Evolutionary conservation across 2,888 invertebrate species (phyloP).

Genomic region (Tyria jacobaeae): DNA sequence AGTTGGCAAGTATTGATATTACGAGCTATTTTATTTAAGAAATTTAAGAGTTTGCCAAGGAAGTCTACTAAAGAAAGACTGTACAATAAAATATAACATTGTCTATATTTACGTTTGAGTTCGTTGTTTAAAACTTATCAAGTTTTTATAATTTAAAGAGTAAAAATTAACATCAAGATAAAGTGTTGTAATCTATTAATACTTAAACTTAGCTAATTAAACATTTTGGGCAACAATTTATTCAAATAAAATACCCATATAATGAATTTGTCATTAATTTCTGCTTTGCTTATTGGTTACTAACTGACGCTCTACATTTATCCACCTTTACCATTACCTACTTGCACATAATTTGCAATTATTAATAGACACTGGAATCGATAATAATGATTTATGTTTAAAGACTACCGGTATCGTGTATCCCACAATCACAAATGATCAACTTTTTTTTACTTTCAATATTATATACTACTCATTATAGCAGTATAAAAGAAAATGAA

Average conservation of each 20-base stretch:
- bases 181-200: too few relatives aligned
- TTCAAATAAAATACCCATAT: too few relatives aligned
- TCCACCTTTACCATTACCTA: too few relatives aligned
- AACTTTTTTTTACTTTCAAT: neutral
- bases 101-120: neutral
- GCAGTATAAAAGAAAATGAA: neutral
- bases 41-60: conserved; percentile 17
- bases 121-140: neutral
- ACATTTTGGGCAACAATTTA: too few relatives aligned
- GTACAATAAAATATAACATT: conserved; percentile 9
- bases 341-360: too few relatives aligned
- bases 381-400: neutral
- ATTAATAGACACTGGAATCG: neutral
- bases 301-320: too few relatives aligned
- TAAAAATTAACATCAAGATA: too few relatives aligned
- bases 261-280: too few relatives aligned
- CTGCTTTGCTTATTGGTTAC: too few relatives aligned
- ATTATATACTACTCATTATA: neutral
- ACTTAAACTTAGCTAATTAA: too few relatives aligned
- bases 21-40: conserved; percentile 16
- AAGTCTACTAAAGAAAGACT: conserved; percentile 4
- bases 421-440: too few relatives aligned
- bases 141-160: too few relatives aligned
- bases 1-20: conserved; percentile 21
- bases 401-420: neutral